Evolutionary conservation across 1,140 invertebrate species (phyloP).

Genomic region (Homalodisca vitripennis): DNA sequence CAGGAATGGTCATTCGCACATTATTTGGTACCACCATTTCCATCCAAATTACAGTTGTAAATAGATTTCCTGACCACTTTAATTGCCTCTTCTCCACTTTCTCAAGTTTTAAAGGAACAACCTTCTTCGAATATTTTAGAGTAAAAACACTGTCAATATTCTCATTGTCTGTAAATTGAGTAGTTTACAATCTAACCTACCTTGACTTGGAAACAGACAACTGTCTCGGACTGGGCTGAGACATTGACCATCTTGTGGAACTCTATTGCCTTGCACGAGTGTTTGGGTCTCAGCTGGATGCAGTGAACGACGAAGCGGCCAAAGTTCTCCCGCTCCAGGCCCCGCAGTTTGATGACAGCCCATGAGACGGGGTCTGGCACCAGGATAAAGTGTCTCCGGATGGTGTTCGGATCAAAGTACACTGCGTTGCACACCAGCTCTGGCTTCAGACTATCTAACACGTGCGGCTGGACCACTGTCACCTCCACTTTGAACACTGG

Average conservation of each 20-base stretch:
- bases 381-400: slow-evolving; percentile 81
- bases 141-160: too few species aligned
- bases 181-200: slow-evolving; percentile 55
- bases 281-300: slow-evolving; percentile 75
- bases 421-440: background rate
- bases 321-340: slow-evolving; percentile 58
- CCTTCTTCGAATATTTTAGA: too few species aligned
- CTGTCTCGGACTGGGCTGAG: slow-evolving; percentile 62
- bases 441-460: slow-evolving; percentile 43
- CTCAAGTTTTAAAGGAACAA: too few species aligned
- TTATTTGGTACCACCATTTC: too few species aligned
- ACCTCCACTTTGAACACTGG: slow-evolving; percentile 89
- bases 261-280: slow-evolving; percentile 75
- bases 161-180: too few species aligned
- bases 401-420: slow-evolving; percentile 76
- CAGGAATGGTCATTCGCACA: too few species aligned
- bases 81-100: too few species aligned
- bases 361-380: slow-evolving; percentile 51
- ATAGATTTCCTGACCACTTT: too few species aligned
- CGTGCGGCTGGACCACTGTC: slow-evolving; percentile 80
- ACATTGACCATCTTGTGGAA: slow-evolving; percentile 78
- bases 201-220: slow-evolving; percentile 66
- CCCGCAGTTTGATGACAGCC: slow-evolving; percentile 44
- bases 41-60: too few species aligned
- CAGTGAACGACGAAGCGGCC: slow-evolving; percentile 81